A percentile compares a stretch with the other conserved stretches of the same genome.
Conservation (phyloP, 2,888 invertebrate genomes). For the Campoletis raptor region DNA sequence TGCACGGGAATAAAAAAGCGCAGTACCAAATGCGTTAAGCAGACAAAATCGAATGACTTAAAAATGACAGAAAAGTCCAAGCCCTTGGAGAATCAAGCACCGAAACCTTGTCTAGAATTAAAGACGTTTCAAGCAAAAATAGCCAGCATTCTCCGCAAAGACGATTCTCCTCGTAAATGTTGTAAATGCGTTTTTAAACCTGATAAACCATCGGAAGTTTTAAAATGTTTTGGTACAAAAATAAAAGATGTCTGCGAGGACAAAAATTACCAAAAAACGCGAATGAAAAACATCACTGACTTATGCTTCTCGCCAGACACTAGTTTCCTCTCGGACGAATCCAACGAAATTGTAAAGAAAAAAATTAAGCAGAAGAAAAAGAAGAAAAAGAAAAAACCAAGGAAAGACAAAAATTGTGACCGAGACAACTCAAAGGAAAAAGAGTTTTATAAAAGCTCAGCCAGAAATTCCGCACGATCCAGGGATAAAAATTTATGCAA, state of each 20-base stretch:
- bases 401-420: slow-evolving; percentile 56
- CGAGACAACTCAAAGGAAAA: slow-evolving; percentile 60
- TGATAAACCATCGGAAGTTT: neutral
- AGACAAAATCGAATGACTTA: slow-evolving; percentile 22
- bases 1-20: slow-evolving; percentile 15
- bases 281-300: slow-evolving; percentile 50
- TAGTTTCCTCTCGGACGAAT: slow-evolving; percentile 26
- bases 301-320: slow-evolving; percentile 44
- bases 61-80: slow-evolving; percentile 30
- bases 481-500: slow-evolving; percentile 59
- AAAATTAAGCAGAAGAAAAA: slow-evolving; percentile 32
- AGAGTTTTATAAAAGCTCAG: slow-evolving; percentile 42
- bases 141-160: slow-evolving; percentile 51
- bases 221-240: neutral
- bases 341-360: slow-evolving; percentile 13
- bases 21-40: slow-evolving; percentile 20
- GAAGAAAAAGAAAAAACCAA: slow-evolving; percentile 27
- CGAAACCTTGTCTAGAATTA: slow-evolving; percentile 18
- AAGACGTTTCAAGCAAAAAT: slow-evolving; percentile 64
- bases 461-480: slow-evolving; percentile 60
- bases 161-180: slow-evolving; percentile 48
- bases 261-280: slow-evolving; percentile 43
- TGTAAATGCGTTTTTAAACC: slow-evolving; percentile 38
- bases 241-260: slow-evolving; percentile 50
- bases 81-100: neutral